Evolutionary conservation across 2,113 vertebrate genomes (phyloP).

Genomic region (Callaeas wilsoni): DNA sequence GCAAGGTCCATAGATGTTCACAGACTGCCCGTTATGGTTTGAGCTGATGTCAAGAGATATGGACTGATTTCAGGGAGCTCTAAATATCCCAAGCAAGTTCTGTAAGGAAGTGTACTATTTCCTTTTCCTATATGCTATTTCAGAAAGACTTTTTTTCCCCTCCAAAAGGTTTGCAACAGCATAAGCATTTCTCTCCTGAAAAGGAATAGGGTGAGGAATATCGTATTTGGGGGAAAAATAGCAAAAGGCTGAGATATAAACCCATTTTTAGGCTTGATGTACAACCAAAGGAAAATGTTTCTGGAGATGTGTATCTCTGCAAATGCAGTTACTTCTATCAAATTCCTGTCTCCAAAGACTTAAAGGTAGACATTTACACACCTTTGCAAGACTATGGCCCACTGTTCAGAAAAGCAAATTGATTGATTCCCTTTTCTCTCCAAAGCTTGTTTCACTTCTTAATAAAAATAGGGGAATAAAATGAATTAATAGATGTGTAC

Average conservation of each 20-base stretch:
- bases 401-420: background rate
- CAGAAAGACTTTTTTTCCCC: background rate
- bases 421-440: background rate
- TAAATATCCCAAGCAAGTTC: background rate
- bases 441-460: background rate
- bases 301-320: background rate
- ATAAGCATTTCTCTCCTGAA: background rate
- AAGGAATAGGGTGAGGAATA: background rate
- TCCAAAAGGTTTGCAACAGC: background rate
- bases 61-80: background rate
- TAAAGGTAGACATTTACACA: background rate
- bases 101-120: background rate
- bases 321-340: background rate
- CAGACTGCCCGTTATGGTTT: background rate
- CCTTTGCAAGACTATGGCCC: background rate
- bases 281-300: background rate
- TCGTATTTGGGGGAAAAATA: background rate
- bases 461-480: background rate
- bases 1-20: background rate
- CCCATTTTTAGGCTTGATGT: background rate
- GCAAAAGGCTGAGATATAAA: background rate
- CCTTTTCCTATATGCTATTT: background rate
- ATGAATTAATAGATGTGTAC: rapidly evolving
- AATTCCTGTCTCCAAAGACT: background rate
- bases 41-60: background rate